A percentile compares a stretch with the other conserved stretches of the same genome.
Evolutionary conservation across 2,113 vertebrate species (phyloP).

Genomic region (Serilophus lunatus): DNA sequence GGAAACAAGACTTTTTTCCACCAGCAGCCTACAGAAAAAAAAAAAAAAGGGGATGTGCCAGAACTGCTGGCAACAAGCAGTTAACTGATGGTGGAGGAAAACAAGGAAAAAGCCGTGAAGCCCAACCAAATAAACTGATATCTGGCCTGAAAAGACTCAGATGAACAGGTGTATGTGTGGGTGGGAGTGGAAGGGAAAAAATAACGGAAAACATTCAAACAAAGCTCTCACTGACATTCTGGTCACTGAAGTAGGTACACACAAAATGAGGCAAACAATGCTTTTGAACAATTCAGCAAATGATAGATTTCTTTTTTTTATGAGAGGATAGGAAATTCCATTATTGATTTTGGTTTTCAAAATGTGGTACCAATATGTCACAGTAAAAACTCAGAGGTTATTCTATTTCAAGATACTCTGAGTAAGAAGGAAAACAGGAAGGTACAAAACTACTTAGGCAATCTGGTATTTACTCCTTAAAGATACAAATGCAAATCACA

Average conservation of each 20-base stretch:
- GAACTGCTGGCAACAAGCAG: background rate
- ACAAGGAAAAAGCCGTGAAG: background rate
- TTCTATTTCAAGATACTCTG: background rate
- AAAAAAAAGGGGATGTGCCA: background rate
- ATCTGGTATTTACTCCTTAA: background rate
- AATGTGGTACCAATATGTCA: background rate
- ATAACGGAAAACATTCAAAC: background rate
- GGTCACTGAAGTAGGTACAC: background rate
- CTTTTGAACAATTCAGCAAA: background rate
- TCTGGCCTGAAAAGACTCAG: constrained; percentile 23
- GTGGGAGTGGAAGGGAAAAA: background rate
- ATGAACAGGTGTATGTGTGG: constrained; percentile 47
- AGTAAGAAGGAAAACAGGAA: background rate
- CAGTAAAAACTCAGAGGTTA: background rate
- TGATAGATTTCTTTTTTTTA: background rate
- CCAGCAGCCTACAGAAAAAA: background rate
- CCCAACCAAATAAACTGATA: background rate
- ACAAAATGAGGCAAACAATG: background rate
- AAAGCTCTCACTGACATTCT: constrained; percentile 11
- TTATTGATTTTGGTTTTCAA: background rate
- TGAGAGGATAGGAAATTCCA: background rate
- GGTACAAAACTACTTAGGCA: background rate
- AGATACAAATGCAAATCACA: background rate
- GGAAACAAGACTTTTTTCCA: background rate
- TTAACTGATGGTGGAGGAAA: background rate